Evolutionary conservation across 2,888 invertebrate species (phyloP).

Genomic region (Trichopria drosophilae): DNA sequence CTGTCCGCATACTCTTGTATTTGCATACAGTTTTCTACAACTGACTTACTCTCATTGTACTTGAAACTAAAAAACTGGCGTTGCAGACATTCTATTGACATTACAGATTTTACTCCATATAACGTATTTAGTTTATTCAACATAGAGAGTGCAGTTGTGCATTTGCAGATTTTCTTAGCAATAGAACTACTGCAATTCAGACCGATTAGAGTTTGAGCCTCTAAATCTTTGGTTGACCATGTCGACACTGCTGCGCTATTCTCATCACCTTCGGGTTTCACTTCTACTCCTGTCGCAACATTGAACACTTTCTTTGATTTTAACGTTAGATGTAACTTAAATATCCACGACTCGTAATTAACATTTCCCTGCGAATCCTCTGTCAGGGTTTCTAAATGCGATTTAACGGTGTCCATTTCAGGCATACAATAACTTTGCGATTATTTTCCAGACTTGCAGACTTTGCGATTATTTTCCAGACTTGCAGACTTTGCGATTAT

Average conservation of each 20-base stretch:
- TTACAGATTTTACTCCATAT: slow-evolving; percentile 32
- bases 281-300: slow-evolving; percentile 5
- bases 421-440: no score
- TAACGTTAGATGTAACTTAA: slow-evolving; percentile 13
- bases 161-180: slow-evolving; percentile 35
- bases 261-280: no score
- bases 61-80: slow-evolving; percentile 36
- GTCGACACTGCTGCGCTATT: no score
- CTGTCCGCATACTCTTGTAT: slow-evolving; percentile 29
- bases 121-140: slow-evolving; percentile 28
- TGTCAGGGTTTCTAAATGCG: slow-evolving; percentile 11
- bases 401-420: slow-evolving; percentile 12
- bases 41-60: slow-evolving; percentile 34
- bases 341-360: slow-evolving; percentile 17
- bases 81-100: slow-evolving; percentile 32
- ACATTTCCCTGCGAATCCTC: slow-evolving; percentile 11
- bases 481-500: no score
- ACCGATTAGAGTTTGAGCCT: no score
- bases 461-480: no score
- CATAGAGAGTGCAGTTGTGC: slow-evolving; percentile 32
- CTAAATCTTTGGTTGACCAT: no score
- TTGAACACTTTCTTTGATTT: slow-evolving; percentile 12
- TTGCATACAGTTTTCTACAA: slow-evolving; percentile 36
- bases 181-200: no score
- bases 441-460: no score